These are phyloP conservation scores for Microplitis manilae DNA, from an alignment of 2,888 invertebrate species.

Conservation along the genomic window DNA sequence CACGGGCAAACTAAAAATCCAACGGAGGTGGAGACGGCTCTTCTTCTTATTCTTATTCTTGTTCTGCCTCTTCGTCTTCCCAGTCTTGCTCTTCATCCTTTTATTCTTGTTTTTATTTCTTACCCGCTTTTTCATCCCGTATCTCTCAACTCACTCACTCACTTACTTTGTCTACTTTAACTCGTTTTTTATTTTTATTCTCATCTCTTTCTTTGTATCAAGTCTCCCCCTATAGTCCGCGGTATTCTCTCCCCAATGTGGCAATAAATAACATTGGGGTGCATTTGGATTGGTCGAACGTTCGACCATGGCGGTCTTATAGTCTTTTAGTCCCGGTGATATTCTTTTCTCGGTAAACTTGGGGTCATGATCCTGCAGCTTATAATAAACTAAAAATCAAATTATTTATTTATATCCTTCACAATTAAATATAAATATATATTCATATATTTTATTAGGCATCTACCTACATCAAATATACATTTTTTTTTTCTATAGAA, in stretches of 20 bases:
- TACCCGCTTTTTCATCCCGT: constrained; percentile 10
- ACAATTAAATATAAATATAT: neutral
- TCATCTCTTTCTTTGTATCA: constrained; percentile 20
- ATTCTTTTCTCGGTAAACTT: constrained; percentile 11
- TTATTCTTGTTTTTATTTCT: neutral
- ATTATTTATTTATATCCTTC: neutral
- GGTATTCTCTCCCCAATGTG: constrained; percentile 37
- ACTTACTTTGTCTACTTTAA: constrained; percentile 13
- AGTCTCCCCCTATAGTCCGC: constrained; percentile 27
- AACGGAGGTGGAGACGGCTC: constrained; percentile 67
- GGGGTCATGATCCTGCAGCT: constrained; percentile 9
- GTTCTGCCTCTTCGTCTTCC: constrained; percentile 19
- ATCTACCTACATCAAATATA: too few relatives aligned
- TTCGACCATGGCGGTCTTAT: constrained; percentile 42
- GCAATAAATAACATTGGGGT: constrained; percentile 52
- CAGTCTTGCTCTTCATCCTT: constrained; percentile 35
- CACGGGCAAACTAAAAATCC: constrained; percentile 52
- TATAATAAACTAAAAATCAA: neutral
- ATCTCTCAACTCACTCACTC: constrained; percentile 20
- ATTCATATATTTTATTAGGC: neutral
- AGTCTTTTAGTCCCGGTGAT: neutral
- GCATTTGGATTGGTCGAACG: constrained; percentile 42
- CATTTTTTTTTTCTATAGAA: neutral
- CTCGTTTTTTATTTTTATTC: constrained; percentile 20
- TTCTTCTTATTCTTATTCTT: constrained; percentile 52